Conservation (phyloP, 2,888 invertebrate genomes). For the Synanthedon vespiformis region DNA sequence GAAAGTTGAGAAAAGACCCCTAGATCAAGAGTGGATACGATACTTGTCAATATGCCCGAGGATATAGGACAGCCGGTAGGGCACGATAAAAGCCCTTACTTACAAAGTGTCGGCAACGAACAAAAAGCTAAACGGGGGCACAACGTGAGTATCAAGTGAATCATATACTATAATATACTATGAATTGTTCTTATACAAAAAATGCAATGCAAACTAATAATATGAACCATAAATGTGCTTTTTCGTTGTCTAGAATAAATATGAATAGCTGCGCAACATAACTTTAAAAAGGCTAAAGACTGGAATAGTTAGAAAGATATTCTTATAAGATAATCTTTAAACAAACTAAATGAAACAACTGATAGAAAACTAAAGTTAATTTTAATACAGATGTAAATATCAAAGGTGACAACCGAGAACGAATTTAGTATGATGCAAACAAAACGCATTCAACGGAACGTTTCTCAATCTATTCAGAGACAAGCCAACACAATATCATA, state of each 20-base stretch:
- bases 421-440: constrained; percentile 30
- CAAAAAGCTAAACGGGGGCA: constrained; percentile 38
- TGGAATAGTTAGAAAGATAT: neutral
- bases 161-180: neutral
- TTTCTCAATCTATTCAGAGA: neutral
- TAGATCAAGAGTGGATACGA: constrained; percentile 1
- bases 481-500: neutral
- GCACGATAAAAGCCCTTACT: constrained; percentile 57
- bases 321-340: neutral
- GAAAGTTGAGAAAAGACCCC: neutral
- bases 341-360: no score
- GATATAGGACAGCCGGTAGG: constrained; percentile 42
- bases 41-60: constrained; percentile 31
- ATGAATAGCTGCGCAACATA: no score
- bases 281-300: neutral
- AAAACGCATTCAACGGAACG: constrained; percentile 15
- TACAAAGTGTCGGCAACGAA: constrained; percentile 26
- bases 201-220: no score
- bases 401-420: constrained; percentile 28
- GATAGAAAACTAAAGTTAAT: no score
- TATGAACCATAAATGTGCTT: no score
- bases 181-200: no score
- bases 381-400: constrained; percentile 13
- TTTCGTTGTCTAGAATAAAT: no score
- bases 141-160: constrained; percentile 19